Evolutionary conservation across 2,888 invertebrate species (phyloP).

Genomic region (Adela reaumurella): DNA sequence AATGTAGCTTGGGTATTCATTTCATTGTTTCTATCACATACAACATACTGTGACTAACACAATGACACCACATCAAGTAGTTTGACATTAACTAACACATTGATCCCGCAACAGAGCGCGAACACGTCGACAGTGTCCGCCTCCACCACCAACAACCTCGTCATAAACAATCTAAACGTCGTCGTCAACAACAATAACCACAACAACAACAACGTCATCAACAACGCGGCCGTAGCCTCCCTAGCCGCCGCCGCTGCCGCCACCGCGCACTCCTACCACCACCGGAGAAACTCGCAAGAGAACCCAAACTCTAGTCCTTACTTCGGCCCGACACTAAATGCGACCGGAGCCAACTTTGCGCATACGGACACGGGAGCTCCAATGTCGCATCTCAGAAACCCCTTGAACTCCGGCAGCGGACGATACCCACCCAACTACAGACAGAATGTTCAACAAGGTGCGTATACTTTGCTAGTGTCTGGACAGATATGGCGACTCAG

Average conservation of each 20-base stretch:
- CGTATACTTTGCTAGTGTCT: slow-evolving; percentile 23
- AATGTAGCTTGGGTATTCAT: no score
- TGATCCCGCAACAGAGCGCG: slow-evolving; percentile 30
- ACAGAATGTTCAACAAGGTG: slow-evolving; percentile 51
- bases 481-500: background rate
- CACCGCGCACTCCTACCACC: slow-evolving; percentile 45
- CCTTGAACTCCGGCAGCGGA: slow-evolving; percentile 42
- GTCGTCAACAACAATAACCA: slow-evolving; percentile 54
- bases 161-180: slow-evolving; percentile 50
- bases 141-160: slow-evolving; percentile 50
- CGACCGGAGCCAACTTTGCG: slow-evolving; percentile 36
- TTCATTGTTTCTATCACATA: no score
- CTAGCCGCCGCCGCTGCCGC: slow-evolving; percentile 50
- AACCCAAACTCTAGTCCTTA: slow-evolving; percentile 36
- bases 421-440: slow-evolving; percentile 45
- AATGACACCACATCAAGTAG: no score
- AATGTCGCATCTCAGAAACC: slow-evolving; percentile 46
- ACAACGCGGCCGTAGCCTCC: slow-evolving; percentile 50
- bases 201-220: slow-evolving; percentile 51
- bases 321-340: slow-evolving; percentile 46
- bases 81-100: background rate
- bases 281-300: slow-evolving; percentile 45
- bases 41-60: no score
- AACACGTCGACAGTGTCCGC: slow-evolving; percentile 47
- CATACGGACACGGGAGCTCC: slow-evolving; percentile 32